Evolutionary conservation across 2,888 invertebrate genomes (phyloP).

Genomic region (Diploptera punctata): DNA sequence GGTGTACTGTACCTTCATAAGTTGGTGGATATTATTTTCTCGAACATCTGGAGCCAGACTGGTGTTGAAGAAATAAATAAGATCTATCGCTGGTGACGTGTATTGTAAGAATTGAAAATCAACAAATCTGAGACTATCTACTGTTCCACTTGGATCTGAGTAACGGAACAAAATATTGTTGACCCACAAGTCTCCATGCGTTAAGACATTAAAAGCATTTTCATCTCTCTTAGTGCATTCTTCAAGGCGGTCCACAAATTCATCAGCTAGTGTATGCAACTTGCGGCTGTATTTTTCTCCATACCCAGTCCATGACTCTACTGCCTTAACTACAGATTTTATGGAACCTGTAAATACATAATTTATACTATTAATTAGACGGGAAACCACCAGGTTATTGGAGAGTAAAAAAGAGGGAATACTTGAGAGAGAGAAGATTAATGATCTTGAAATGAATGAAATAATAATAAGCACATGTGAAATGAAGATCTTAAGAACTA

Average conservation of each 20-base stretch:
- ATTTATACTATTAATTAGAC: too few relatives aligned
- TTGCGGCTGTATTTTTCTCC: not conserved
- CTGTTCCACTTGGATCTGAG: not conserved
- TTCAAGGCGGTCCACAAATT: not conserved
- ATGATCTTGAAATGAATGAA: too few relatives aligned
- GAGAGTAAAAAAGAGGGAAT: too few relatives aligned
- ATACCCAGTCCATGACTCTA: constrained; percentile 2
- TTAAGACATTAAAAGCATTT: not conserved
- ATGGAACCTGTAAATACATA: constrained; percentile 4
- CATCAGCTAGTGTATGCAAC: not conserved
- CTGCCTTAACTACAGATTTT: not conserved
- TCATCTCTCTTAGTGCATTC: not conserved
- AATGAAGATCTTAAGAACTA: too few relatives aligned
- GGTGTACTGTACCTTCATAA: constrained; percentile 13
- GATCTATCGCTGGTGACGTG: not conserved
- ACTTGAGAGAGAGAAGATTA: too few relatives aligned
- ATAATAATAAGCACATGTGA: too few relatives aligned
- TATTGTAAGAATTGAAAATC: not conserved
- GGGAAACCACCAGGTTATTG: too few relatives aligned
- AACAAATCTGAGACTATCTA: not conserved
- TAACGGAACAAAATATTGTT: constrained; percentile 12
- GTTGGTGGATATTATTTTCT: not conserved
- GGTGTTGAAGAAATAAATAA: not conserved
- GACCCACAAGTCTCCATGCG: constrained; percentile 7
- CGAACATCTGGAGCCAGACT: not conserved